A percentile compares a stretch with the other conserved stretches of the same genome.
Conservation (phyloP, 2,797 vertebrate species). For the Chrysocyon brachyurus region DNA sequence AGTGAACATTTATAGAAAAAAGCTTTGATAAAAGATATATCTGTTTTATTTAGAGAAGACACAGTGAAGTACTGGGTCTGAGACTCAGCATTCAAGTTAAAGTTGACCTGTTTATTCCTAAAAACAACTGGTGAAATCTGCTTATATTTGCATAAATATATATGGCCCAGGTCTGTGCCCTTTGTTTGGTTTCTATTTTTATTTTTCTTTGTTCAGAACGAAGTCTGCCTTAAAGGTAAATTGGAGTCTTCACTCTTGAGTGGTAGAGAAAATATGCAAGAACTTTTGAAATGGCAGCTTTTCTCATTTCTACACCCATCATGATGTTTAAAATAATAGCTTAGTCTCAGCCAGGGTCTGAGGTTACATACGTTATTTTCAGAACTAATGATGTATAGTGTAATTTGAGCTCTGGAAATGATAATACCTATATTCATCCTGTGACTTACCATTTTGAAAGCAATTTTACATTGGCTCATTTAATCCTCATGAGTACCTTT, state of each 20-base stretch:
- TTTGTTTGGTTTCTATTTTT: not conserved
- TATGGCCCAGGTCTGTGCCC: not conserved
- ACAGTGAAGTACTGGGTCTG: not conserved
- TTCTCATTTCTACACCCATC: conserved; percentile 18
- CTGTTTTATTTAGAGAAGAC: not conserved
- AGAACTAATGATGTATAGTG: conserved; percentile 67
- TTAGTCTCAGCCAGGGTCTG: conserved; percentile 23
- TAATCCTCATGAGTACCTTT: conserved; percentile 67
- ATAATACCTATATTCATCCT: conserved; percentile 57
- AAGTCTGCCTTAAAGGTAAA: conserved; percentile 38
- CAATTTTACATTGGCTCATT: conserved; percentile 73
- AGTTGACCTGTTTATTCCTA: not conserved
- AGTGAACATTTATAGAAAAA: not conserved
- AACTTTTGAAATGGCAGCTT: conserved; percentile 38
- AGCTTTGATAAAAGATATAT: not conserved
- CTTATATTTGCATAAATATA: conserved; percentile 8
- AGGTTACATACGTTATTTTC: conserved; percentile 70
- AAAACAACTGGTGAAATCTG: not conserved
- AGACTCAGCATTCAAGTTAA: not conserved
- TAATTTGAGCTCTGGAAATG: conserved; percentile 64
- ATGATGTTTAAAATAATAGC: conserved; percentile 57
- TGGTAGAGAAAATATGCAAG: conserved; percentile 4
- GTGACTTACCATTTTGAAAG: conserved; percentile 69
- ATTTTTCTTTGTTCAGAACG: not conserved
- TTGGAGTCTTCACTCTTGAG: not conserved